Conservation (phyloP, 2,888 invertebrate species). For the Dasypolia templi region DNA sequence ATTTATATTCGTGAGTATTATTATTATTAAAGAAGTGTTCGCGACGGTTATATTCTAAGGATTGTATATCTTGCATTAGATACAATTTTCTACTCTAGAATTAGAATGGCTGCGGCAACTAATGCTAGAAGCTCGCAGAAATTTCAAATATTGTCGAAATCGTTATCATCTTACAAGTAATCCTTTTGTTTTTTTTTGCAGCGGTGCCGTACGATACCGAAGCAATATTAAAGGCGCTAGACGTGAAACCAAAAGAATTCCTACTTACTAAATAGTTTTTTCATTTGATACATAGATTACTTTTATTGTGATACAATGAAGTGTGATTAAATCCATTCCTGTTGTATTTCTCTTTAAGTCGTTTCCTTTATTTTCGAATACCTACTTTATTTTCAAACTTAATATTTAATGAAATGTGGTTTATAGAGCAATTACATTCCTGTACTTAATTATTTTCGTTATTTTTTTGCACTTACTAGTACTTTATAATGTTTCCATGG, state of each 20-base stretch:
- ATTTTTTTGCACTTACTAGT: background rate
- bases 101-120: background rate
- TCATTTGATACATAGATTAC: background rate
- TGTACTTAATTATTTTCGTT: background rate
- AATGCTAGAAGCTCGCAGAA: background rate
- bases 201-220: slow-evolving; percentile 81
- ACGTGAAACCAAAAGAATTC: slow-evolving; percentile 78
- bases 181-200: slow-evolving; percentile 59
- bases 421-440: background rate
- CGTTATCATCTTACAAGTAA: background rate
- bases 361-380: background rate
- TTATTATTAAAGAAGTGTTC: background rate
- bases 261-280: slow-evolving; percentile 34
- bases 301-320: slow-evolving; percentile 6
- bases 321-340: slow-evolving; percentile 14
- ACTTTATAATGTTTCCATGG: background rate
- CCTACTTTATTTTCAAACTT: background rate
- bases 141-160: background rate
- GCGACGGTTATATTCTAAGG: background rate
- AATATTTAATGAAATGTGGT: slow-evolving; percentile 2
- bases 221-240: slow-evolving; percentile 79
- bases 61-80: background rate
- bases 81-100: background rate
- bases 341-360: background rate
- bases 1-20: slow-evolving; percentile 78